Percentiles rank a stretch among this genome's conserved stretches.
Conservation (phyloP, 2,113 vertebrate species). For the Phalacrocorax pelagicus region DNA sequence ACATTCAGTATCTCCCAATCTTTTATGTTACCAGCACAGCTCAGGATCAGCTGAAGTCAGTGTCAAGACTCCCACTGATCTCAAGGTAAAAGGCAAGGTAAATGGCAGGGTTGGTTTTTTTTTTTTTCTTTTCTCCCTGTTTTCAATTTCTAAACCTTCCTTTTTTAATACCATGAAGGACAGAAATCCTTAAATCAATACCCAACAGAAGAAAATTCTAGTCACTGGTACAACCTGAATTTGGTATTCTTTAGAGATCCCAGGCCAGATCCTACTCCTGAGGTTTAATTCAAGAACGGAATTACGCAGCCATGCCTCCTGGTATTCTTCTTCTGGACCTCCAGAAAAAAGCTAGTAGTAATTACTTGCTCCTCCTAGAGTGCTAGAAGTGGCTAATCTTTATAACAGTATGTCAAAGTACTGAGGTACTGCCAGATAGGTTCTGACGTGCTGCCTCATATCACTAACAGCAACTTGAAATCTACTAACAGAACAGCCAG, state of each 20-base stretch:
- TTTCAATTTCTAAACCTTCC: background rate
- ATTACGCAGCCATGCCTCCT: background rate
- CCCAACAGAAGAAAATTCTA: background rate
- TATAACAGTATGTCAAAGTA: background rate
- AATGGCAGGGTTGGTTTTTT: background rate
- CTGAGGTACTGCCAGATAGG: background rate
- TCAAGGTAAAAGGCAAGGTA: background rate
- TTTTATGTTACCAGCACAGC: background rate
- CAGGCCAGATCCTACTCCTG: background rate
- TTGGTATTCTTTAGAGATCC: background rate
- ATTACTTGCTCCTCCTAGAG: background rate
- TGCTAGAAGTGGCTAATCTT: background rate
- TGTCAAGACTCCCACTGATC: background rate
- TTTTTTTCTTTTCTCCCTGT: background rate
- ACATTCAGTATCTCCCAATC: background rate
- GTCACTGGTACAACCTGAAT: background rate
- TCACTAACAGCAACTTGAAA: background rate
- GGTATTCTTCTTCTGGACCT: background rate
- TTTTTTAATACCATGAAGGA: background rate
- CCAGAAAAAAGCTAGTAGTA: background rate
- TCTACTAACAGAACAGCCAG: background rate
- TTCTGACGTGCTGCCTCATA: background rate
- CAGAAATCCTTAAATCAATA: background rate
- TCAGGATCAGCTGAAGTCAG: background rate
- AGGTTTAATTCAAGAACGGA: background rate